Conservation (phyloP, 2,797 vertebrate species). For the Melanotaenia boesemani region DNA sequence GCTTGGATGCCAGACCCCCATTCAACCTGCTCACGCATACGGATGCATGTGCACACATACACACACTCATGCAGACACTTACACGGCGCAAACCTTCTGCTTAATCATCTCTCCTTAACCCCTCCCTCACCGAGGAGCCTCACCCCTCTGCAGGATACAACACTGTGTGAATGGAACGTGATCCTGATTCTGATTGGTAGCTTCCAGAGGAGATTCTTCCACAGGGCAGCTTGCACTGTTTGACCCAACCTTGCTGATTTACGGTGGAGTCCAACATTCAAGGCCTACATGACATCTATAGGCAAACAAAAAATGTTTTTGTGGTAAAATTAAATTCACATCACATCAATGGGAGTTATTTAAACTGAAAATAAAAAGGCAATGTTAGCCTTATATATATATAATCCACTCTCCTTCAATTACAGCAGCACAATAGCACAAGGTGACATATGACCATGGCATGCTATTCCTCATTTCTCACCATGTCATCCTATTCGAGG, state of each 20-base stretch:
- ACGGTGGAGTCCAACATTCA: not conserved
- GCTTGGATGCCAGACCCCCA: conserved; percentile 64
- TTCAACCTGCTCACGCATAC: conserved; percentile 59
- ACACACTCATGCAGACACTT: conserved; percentile 5
- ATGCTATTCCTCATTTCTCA: conserved; percentile 36
- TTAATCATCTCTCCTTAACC: conserved; percentile 70
- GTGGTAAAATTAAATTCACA: conserved; percentile 8
- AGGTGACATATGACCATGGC: conserved; percentile 29
- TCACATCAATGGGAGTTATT: not conserved
- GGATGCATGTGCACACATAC: conserved; percentile 6
- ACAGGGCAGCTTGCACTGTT: conserved; percentile 20
- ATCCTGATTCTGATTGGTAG: conserved; percentile 58
- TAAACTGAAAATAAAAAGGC: conserved; percentile 11
- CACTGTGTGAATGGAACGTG: conserved; percentile 48
- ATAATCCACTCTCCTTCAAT: no score
- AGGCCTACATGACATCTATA: not conserved
- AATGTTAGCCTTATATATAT: conserved; percentile 1
- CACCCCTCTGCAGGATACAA: conserved; percentile 23
- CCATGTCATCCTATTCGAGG: conserved; percentile 40
- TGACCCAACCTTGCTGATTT: conserved; percentile 27
- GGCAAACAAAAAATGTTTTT: not conserved
- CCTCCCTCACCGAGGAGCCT: conserved; percentile 9
- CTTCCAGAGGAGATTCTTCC: conserved; percentile 5
- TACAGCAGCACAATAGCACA: conserved; percentile 12
- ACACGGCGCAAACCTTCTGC: conserved; percentile 26